Evolutionary conservation across 2,113 vertebrate species (phyloP).

Genomic region (Hiodon tergisus): DNA sequence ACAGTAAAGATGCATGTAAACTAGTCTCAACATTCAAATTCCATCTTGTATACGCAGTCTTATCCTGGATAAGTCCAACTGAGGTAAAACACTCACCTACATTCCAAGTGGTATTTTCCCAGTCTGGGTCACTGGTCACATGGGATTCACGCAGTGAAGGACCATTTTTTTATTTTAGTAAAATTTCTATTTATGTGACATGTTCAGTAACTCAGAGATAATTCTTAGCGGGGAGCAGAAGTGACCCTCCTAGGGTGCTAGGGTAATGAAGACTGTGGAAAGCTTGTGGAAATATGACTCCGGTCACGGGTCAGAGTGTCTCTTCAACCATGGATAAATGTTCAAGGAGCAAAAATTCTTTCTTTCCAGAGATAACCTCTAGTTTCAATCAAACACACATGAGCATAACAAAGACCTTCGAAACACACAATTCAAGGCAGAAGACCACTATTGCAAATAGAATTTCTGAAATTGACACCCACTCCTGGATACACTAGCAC

Average conservation of each 20-base stretch:
- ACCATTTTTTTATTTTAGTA: background rate
- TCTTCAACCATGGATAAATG: background rate
- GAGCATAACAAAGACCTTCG: background rate
- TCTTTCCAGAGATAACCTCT: no score
- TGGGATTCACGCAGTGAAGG: background rate
- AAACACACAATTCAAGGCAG: no score
- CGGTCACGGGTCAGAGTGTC: conserved; percentile 17
- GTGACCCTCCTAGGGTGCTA: background rate
- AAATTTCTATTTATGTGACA: background rate
- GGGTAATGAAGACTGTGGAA: background rate
- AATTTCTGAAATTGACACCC: no score
- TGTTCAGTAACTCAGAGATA: conserved; percentile 16
- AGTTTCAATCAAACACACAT: no score
- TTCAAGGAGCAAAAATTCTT: no score
- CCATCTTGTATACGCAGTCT: background rate
- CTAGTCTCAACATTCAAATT: background rate
- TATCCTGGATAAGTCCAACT: background rate
- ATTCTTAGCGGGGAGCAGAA: conserved; percentile 5
- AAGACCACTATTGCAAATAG: no score
- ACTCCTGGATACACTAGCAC: no score
- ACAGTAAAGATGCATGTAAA: background rate
- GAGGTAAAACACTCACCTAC: background rate
- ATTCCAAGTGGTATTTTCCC: background rate
- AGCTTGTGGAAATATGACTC: background rate
- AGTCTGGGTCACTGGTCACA: background rate